Conservation (phyloP, 2,113 vertebrate species). For the Xiphophorus hellerii region DNA sequence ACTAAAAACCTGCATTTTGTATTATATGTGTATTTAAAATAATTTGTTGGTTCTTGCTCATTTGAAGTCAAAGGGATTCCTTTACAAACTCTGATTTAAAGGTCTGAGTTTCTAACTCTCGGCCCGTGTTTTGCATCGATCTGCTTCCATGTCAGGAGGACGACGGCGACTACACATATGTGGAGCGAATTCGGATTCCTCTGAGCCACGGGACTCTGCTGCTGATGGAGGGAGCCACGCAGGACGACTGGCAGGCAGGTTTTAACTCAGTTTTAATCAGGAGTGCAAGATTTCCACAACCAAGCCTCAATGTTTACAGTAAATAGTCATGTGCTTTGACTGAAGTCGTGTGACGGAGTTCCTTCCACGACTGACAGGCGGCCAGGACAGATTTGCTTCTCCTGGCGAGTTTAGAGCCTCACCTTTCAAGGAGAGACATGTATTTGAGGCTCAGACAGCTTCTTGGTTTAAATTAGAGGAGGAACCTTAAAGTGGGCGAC, state of each 20-base stretch:
- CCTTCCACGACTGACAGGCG: background rate
- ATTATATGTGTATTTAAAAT: no score
- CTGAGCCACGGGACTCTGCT: constrained; percentile 90
- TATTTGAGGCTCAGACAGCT: background rate
- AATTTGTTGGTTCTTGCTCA: no score
- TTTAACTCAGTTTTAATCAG: background rate
- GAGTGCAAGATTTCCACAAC: no score
- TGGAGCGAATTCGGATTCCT: constrained; percentile 86
- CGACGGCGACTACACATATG: constrained; percentile 86
- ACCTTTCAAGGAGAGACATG: background rate
- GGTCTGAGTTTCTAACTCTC: background rate
- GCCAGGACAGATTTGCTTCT: background rate
- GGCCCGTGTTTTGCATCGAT: background rate
- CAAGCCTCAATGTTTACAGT: no score
- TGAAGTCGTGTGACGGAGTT: background rate
- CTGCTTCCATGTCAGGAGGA: constrained; percentile 83
- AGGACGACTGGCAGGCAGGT: constrained; percentile 94
- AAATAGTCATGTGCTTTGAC: no score
- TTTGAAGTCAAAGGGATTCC: background rate
- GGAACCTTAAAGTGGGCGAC: background rate
- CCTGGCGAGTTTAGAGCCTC: background rate
- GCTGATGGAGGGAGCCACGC: constrained; percentile 94
- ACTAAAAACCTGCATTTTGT: no score
- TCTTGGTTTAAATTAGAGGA: background rate
- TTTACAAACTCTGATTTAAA: background rate